Percentiles rank a stretch among this genome's conserved stretches.
Conservation (phyloP, 2,888 invertebrate species). For the Erpobdella octoculata region DNA sequence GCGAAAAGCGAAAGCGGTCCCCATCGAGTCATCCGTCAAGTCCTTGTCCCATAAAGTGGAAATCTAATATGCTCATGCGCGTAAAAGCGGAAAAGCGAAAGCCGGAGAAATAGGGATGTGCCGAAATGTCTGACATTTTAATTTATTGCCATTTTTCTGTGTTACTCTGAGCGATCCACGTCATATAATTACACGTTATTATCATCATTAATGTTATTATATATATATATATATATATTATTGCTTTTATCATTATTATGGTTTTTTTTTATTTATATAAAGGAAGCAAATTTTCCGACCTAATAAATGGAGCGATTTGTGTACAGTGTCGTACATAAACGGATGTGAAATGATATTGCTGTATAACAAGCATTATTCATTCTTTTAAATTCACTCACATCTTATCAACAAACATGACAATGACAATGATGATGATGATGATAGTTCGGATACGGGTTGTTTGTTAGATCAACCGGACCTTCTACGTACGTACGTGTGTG, state of each 20-base stretch:
- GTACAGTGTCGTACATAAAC: no score
- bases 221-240: neutral
- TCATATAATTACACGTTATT: neutral
- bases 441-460: no score
- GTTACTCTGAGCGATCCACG: neutral
- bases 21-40: neutral
- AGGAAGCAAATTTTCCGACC: no score
- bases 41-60: constrained; percentile 27
- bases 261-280: neutral
- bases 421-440: no score
- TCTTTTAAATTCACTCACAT: no score
- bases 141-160: no score
- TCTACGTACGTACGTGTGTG: no score
- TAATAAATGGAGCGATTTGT: no score
- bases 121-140: neutral
- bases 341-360: no score
- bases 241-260: neutral
- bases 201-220: neutral
- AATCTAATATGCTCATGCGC: constrained; percentile 28
- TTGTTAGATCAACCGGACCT: no score
- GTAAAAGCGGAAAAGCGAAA: constrained; percentile 5
- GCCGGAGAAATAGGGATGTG: neutral
- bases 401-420: no score
- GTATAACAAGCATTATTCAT: no score
- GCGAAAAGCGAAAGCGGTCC: neutral